phyloP scores from a whole-genome alignment of 92 coral and sea anemone genomes.

The Epizoanthus scotinus region DNA sequence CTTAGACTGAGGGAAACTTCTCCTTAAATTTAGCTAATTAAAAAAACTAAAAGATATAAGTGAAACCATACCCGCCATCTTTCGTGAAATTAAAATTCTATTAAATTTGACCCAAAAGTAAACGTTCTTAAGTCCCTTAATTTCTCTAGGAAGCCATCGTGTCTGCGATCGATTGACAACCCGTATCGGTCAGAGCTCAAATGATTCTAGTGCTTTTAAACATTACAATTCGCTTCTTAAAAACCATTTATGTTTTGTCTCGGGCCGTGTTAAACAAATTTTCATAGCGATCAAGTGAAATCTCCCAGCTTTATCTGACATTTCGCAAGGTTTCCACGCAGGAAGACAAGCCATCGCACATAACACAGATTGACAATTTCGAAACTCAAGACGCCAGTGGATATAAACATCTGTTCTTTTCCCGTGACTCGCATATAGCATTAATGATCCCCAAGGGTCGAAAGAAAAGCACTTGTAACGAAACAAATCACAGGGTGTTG shows the following conservation, averaged over 20 bases:
- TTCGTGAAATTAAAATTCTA: conserved; percentile 81
- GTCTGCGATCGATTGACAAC: conserved; percentile 32
- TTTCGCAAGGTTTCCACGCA: background rate
- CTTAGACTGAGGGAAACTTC: conserved; percentile 33
- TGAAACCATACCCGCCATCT: conserved; percentile 49
- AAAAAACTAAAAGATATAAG: conserved; percentile 52
- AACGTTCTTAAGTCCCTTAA: conserved; percentile 61
- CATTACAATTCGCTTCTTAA: background rate
- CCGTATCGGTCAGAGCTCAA: conserved; percentile 10
- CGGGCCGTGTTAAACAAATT: background rate
- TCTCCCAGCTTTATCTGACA: background rate
- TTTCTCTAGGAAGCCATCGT: conserved; percentile 39
- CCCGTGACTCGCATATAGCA: conserved; percentile 63
- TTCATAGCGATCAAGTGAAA: background rate
- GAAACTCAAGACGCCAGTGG: conserved; percentile 45
- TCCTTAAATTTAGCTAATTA: conserved; percentile 66
- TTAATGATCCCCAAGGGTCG: conserved; percentile 37
- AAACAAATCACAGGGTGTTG: conserved; percentile 49
- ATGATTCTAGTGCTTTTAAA: background rate
- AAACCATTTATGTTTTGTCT: background rate
- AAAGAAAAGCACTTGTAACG: conserved; percentile 53
- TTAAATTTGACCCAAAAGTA: conserved; percentile 70
- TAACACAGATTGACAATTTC: conserved; percentile 37
- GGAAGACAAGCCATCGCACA: conserved; percentile 5
- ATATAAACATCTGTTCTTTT: conserved; percentile 69